A percentile compares a stretch with the other conserved stretches of the same genome.
Evolutionary conservation across 2,888 invertebrate species (phyloP).

Genomic region (Dicranocentrus wangi): DNA sequence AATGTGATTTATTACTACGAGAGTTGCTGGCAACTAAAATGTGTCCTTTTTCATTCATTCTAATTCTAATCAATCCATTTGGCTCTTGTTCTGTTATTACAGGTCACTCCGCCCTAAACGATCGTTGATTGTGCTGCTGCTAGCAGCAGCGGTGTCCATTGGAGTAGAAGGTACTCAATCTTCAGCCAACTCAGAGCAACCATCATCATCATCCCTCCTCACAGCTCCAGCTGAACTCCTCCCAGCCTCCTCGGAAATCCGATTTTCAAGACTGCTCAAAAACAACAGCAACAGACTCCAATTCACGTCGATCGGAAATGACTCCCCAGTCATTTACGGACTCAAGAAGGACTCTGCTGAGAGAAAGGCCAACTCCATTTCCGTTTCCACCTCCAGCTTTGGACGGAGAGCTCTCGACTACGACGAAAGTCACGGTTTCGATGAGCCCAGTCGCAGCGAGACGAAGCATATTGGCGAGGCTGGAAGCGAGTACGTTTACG

Average conservation of each 20-base stretch:
- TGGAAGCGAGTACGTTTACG: constrained; percentile 71
- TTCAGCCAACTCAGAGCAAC: constrained; percentile 40
- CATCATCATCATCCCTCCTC: neutral
- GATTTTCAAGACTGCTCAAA: constrained; percentile 72
- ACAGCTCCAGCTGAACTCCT: constrained; percentile 53
- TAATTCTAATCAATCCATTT: too few relatives aligned
- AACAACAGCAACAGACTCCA: constrained; percentile 70
- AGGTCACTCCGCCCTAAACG: constrained; percentile 37
- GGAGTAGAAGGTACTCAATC: constrained; percentile 35
- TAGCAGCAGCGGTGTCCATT: constrained; percentile 17
- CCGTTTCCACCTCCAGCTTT: constrained; percentile 37
- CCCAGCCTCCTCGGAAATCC: constrained; percentile 50
- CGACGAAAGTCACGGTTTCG: constrained; percentile 52
- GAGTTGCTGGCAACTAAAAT: too few relatives aligned
- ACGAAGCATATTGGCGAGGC: constrained; percentile 56
- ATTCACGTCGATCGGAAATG: constrained; percentile 72
- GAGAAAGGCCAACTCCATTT: constrained; percentile 31
- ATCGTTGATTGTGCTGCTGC: constrained; percentile 32
- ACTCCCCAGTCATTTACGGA: constrained; percentile 65
- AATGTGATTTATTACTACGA: too few relatives aligned
- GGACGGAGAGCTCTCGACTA: constrained; percentile 64
- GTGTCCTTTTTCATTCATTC: too few relatives aligned
- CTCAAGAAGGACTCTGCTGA: constrained; percentile 47
- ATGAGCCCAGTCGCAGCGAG: constrained; percentile 55
- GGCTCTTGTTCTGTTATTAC: too few relatives aligned